A percentile compares a stretch with the other conserved stretches of the same genome.
Conservation (phyloP, 2,113 vertebrate genomes). For the Calyptomena viridis region DNA sequence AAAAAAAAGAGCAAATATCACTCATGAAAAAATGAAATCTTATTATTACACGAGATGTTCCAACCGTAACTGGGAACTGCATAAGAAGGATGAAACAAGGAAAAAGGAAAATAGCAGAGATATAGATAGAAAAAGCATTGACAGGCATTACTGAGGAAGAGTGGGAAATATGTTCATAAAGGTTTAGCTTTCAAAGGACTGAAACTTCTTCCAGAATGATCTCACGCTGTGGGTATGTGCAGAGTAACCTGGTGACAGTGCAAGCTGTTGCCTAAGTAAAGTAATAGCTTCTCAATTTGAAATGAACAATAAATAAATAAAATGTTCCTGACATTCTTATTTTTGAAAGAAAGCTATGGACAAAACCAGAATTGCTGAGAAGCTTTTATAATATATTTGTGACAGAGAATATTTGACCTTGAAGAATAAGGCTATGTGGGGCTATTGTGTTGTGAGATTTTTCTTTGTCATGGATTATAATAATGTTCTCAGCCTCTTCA, state of each 20-base stretch:
- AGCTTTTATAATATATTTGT: neutral
- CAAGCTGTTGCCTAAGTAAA: neutral
- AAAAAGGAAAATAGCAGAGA: neutral
- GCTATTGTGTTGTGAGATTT: neutral
- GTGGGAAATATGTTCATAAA: neutral
- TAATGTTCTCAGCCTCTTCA: neutral
- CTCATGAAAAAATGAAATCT: neutral
- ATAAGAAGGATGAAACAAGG: neutral
- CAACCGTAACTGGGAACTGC: neutral
- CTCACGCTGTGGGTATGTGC: neutral
- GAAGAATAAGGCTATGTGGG: neutral
- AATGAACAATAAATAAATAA: neutral
- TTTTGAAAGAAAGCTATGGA: neutral
- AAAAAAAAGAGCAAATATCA: neutral
- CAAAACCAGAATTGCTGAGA: neutral
- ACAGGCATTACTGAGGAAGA: neutral
- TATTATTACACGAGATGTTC: neutral
- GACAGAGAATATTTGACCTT: neutral
- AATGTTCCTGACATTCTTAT: neutral
- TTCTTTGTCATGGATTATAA: neutral
- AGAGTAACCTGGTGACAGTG: neutral
- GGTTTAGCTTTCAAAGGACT: neutral
- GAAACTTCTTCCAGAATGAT: neutral
- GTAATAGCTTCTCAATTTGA: neutral
- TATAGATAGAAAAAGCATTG: neutral